Evolutionary conservation across 2,113 vertebrate species (phyloP), one percentile per base, ranked within the genome.

Genomic region (Leuciscus idus): DNA sequence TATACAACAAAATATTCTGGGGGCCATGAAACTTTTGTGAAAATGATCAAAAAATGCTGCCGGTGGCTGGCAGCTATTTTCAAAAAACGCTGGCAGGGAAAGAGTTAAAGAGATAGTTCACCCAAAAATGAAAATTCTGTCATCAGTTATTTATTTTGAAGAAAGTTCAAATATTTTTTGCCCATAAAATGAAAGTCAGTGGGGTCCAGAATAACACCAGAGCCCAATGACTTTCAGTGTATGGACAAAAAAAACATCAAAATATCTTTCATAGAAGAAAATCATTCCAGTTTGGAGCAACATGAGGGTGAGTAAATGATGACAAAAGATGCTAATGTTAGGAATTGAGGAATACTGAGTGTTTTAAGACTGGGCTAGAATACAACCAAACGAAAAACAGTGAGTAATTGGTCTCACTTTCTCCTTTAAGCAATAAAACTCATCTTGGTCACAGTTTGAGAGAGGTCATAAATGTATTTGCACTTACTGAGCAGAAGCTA

Each of bases 401-500:
- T 17, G n/a, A 6, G 10, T 83, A 70, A 83, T 68, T 50, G 46
- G 19, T 70, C 64, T 52, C 61, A n/a, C 30, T 30, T 68, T 83
- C 48, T 72, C 21, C 82, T 73, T 73, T 74, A 39, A 26, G 50
- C 50, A 59, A 55, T 59, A 84, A 59, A 59, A 57, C 59, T 26
- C 6, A 64, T 84, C 23, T 83, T 64, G 36, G 57, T 84, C 82
- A n/a, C 76, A 70, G 48, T 76, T 48, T 84, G 81, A 33, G 68
- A 19, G 68, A 81, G 77, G 59, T 73, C 59, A 30, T 82, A 50
- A 81, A 81, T 39, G n/a, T 70, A 62, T 72, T 59, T 19, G 72
- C 11, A 26, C 59, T 82, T 19, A 52, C 61, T 17, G 50, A 76
- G 85, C 75, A 72, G 36, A 77, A 82, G 85, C 77, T 81, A 87